Base-by-base conservation (phyloP, 2,113 vertebrate genomes). In the Urocolius indicus region DNA sequence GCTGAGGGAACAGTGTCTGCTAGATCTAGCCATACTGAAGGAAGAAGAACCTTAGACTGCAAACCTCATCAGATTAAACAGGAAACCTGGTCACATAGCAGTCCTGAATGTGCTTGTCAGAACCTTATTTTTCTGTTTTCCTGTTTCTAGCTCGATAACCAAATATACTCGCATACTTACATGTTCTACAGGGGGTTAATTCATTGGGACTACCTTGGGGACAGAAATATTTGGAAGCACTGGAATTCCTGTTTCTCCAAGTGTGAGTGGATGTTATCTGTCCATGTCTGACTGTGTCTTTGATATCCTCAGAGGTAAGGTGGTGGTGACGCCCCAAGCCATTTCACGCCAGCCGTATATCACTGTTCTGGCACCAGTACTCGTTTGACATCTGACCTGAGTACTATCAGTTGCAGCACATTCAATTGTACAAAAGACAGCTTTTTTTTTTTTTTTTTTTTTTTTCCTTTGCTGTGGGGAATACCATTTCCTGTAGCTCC, bases 321-420 rank as follows among this genome's bases (percentile, higher is more conserved):
- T 95, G 92, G 59, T 88, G 85, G 88, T 95, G 93, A 93, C 0
- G 61, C 83, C 88, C 86, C 65, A 90, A 92, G 71, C 83, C 10
- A 2, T 87, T 90, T 92, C 59, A 45, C 74, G 83, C 86, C 83
- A 97, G 86, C 84, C 86, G 29, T 96, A 93, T 92, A 94, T 95
- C 96, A 93, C 89, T 0, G 0, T 81, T 96, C 91, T 91, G 91
- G 96, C 95, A 96, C 91, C 96, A 93, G 38, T 41, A 16, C 45
- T 89, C 84, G 90, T 92, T 63, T 96, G 95, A 96, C 95, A 94
- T 96, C 89, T 96, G 96, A 95, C 96, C 96, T 29, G 34, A 94
- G 43, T 8, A 29, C 91, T 94, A 81, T 97, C 93, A 93, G 83
- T 90, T 87, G 86, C 76, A 61, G 82, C 67, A 43, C 59, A 27